Evolutionary conservation across 53 echinoderm and acorn worm species (phyloP), one percentile per base, ranked within the genome.

Genomic region (Holothuria scabra): DNA sequence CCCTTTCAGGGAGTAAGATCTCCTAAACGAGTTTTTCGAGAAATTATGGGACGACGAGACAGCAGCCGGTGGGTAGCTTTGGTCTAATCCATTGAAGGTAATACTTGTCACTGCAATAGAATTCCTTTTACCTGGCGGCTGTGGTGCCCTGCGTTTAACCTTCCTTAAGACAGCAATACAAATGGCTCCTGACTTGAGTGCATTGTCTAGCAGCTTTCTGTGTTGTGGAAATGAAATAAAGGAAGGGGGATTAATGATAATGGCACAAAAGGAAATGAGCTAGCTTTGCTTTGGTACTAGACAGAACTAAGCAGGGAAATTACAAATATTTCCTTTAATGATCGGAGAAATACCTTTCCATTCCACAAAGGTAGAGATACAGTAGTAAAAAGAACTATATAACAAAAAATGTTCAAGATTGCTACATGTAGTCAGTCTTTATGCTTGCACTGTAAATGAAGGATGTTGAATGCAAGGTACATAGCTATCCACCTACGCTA

Each of bases 151-250:
- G 66, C 99, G 84, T 64, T 99, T 99, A 8, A 90, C 92, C 83
- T 95, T 99, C 88, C 99, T 86, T 64, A 99, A 78, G 46, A 99
- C 92, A 48, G 92, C 90, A 30, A 99, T 76, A 68, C 99, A 97
- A 26, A 99, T 72, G 49, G 83, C 71, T 25, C 96, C 93, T 33
- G 93, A 86, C 90, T 87, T 86, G 28, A 96, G 85, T 72, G 96
- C 96, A 84, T 93, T 92, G 23, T 96, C 96, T 37, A 96, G 84
- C 59, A 96, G 88, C 82, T 92, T 85, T 80, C 93, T 96, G 93
- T 60, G 59, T 31, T 66, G 58, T 78, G 78, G 57, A 78, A 56
- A 78, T 57, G 56, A 78, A 78, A 56, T 49, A 65, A 81, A 23
- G 30, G 68, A 34, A 64, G 69, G 41, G n/a, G 34, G 22, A 18